These are phyloP conservation scores for Seriola dumerili DNA, from an alignment of 2,113 vertebrate genomes.

Conservation along the genomic window DNA sequence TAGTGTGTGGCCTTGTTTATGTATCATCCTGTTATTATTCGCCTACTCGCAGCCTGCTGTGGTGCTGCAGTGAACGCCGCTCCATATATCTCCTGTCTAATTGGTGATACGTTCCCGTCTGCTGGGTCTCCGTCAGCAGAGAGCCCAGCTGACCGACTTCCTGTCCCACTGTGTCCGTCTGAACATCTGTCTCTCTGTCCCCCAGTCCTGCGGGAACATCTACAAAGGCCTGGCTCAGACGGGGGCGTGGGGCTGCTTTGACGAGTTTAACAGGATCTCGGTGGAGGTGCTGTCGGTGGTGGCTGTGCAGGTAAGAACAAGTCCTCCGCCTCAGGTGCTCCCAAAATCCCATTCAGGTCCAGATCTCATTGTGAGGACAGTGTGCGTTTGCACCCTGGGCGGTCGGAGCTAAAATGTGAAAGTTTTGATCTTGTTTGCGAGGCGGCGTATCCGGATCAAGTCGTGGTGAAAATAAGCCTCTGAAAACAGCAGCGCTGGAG, in stretches of 20 bases:
- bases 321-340: not conserved
- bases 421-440: not conserved
- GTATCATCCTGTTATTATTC: constrained; percentile 26
- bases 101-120: constrained; percentile 12
- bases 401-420: not conserved
- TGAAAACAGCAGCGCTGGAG: constrained; percentile 5
- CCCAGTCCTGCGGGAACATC: constrained; percentile 96
- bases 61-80: not conserved
- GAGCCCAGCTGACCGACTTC: not conserved
- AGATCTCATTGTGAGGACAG: not conserved
- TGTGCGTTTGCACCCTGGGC: not conserved
- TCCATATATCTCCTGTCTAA: constrained; percentile 22
- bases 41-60: constrained; percentile 29
- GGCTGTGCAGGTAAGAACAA: constrained; percentile 92
- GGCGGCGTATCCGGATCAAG: constrained; percentile 3
- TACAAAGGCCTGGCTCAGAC: constrained; percentile 98
- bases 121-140: not conserved
- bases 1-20: constrained; percentile 22
- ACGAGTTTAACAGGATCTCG: constrained; percentile 98
- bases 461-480: constrained; percentile 23
- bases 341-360: not conserved
- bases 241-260: constrained; percentile 99
- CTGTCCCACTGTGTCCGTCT: not conserved
- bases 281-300: constrained; percentile 98
- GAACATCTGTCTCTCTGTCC: constrained; percentile 49